A percentile compares a stretch with the other conserved stretches of the same genome.
phyloP scores from a whole-genome alignment of 2,888 invertebrate species.

The Tipula unca region DNA sequence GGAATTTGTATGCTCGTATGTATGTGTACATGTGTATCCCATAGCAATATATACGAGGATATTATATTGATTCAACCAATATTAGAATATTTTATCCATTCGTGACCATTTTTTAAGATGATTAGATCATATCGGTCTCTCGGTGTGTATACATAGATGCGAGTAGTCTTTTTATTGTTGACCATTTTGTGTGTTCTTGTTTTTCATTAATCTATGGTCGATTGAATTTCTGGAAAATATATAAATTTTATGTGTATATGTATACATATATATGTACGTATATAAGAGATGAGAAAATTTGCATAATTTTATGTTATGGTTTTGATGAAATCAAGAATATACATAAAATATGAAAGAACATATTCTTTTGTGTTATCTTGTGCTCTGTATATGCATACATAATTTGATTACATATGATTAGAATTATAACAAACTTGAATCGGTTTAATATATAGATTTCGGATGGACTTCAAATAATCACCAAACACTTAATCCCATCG shows the following conservation, averaged over 20 bases:
- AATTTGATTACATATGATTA: background rate
- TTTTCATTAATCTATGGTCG: background rate
- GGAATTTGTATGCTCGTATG: background rate
- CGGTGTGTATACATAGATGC: background rate
- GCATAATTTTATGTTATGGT: background rate
- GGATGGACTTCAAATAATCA: background rate
- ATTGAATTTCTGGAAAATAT: background rate
- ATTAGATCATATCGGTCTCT: background rate
- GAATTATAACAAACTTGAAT: background rate
- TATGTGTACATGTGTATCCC: background rate
- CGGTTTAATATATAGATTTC: too few relatives aligned
- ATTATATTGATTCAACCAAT: background rate
- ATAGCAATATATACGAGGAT: background rate
- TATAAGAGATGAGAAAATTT: background rate
- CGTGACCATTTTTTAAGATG: slow-evolving; percentile 14
- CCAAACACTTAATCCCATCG: background rate
- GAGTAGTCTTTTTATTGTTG: background rate
- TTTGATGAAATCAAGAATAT: background rate
- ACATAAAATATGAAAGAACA: background rate
- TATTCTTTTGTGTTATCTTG: background rate
- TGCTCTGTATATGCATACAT: background rate
- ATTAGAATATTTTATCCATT: slow-evolving; percentile 14
- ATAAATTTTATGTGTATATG: background rate
- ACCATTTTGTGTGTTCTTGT: background rate
- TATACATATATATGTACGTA: background rate